Conservation (phyloP, 2,113 vertebrate species). For the Elephas maximus region DNA sequence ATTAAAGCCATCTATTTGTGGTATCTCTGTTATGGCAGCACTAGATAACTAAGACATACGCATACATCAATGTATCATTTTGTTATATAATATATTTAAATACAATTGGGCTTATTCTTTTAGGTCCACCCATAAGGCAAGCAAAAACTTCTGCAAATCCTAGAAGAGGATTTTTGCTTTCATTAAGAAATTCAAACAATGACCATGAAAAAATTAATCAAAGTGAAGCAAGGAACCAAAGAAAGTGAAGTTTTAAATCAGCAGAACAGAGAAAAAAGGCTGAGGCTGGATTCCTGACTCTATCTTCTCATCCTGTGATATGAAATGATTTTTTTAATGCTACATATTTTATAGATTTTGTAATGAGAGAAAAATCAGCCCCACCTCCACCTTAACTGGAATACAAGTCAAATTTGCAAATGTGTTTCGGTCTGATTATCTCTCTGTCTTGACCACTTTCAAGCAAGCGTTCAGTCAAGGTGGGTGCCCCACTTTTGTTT, state of each 20-base stretch:
- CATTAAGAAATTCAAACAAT: not conserved
- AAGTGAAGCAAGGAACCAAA: not conserved
- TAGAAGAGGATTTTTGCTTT: slow-evolving; percentile 13
- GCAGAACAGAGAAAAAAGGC: not conserved
- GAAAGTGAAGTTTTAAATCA: not conserved
- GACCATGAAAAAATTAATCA: not conserved
- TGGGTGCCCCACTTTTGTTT: not conserved
- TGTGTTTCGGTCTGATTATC: slow-evolving; percentile 82
- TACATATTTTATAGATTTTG: not conserved
- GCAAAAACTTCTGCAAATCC: not conserved
- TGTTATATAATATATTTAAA: not conserved
- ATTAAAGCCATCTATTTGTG: no score
- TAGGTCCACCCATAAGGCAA: not conserved
- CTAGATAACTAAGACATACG: no score
- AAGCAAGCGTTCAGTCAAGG: slow-evolving; percentile 66
- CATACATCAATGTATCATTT: not conserved
- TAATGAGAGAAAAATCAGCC: slow-evolving; percentile 4
- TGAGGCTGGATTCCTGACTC: not conserved
- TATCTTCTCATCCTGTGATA: not conserved
- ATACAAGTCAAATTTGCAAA: slow-evolving; percentile 77
- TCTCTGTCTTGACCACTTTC: slow-evolving; percentile 77
- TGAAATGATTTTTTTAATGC: not conserved
- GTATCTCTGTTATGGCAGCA: no score
- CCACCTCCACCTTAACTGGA: slow-evolving; percentile 73
- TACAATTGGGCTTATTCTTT: not conserved